phyloP scores from a whole-genome alignment of 2,113 vertebrate genomes.

The Paratilapia polleni region DNA sequence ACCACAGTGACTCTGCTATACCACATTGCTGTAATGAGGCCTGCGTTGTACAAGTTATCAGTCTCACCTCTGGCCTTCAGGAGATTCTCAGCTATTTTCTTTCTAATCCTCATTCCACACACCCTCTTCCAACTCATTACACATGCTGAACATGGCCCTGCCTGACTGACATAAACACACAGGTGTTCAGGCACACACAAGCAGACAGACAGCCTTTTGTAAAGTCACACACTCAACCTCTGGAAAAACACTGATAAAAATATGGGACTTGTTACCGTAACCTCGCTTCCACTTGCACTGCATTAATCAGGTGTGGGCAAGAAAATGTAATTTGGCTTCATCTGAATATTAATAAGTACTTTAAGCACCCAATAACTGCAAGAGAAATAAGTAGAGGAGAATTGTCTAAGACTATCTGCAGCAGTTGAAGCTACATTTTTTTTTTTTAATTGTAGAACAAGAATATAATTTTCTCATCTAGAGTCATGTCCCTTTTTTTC shows the following conservation, averaged over 20 bases:
- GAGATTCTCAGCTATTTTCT: constrained; percentile 20
- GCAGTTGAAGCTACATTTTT: not conserved
- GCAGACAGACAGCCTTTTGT: not conserved
- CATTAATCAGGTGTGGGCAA: constrained; percentile 27
- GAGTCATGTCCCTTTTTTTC: constrained; percentile 16
- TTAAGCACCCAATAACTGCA: not conserved
- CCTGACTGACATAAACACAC: constrained; percentile 8
- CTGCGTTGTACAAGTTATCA: not conserved
- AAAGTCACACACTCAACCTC: not conserved
- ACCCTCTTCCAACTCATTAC: constrained; percentile 15
- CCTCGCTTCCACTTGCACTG: not conserved
- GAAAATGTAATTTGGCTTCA: not conserved
- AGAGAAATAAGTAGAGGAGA: not conserved
- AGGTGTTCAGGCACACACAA: not conserved
- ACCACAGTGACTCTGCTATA: not conserved
- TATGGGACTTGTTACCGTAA: constrained; percentile 14
- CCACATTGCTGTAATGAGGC: constrained; percentile 22
- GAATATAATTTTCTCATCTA: constrained; percentile 20
- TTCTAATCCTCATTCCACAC: constrained; percentile 22
- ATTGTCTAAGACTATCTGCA: not conserved
- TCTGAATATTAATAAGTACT: constrained; percentile 1
- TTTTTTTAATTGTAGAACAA: not conserved
- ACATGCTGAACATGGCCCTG: constrained; percentile 5
- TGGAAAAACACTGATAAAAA: constrained; percentile 6
- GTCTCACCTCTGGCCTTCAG: constrained; percentile 21